phyloP scores from a whole-genome alignment of 2,888 invertebrate species.

The Pammene fasciana region DNA sequence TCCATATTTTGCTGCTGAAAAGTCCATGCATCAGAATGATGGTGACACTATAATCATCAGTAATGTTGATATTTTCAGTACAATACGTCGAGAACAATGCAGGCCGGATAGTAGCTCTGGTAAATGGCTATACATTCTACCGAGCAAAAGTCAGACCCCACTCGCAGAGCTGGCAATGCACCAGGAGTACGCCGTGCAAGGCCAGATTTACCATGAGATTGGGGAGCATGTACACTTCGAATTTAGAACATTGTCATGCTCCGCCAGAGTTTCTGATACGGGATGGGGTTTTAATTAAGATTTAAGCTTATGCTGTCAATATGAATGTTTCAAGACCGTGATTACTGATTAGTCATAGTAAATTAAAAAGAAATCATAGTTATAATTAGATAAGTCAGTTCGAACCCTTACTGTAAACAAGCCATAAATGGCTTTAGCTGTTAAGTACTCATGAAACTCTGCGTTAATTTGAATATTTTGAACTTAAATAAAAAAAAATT shows the following conservation, averaged over 20 bases:
- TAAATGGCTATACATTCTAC: neutral
- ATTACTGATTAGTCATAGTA: no score
- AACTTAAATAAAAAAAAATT: no score
- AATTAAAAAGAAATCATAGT: no score
- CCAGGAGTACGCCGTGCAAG: neutral
- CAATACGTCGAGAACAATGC: neutral
- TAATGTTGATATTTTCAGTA: neutral
- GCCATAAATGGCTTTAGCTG: no score
- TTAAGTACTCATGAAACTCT: no score
- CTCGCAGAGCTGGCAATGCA: slow-evolving; percentile 1
- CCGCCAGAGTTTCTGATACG: neutral
- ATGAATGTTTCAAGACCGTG: no score
- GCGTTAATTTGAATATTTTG: no score
- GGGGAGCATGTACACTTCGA: neutral
- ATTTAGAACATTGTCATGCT: slow-evolving; percentile 6
- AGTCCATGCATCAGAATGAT: no score
- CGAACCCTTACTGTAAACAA: no score
- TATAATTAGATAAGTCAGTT: no score
- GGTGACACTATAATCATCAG: no score
- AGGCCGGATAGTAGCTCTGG: neutral
- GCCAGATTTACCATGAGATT: neutral
- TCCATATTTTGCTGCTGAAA: no score
- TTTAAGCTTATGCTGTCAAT: neutral
- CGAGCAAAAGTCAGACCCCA: neutral
- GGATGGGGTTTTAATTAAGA: slow-evolving; percentile 1